Percentiles rank a stretch among this genome's conserved stretches.
Evolutionary conservation across 2,888 invertebrate species (phyloP).

Genomic region (Lottia scabra): DNA sequence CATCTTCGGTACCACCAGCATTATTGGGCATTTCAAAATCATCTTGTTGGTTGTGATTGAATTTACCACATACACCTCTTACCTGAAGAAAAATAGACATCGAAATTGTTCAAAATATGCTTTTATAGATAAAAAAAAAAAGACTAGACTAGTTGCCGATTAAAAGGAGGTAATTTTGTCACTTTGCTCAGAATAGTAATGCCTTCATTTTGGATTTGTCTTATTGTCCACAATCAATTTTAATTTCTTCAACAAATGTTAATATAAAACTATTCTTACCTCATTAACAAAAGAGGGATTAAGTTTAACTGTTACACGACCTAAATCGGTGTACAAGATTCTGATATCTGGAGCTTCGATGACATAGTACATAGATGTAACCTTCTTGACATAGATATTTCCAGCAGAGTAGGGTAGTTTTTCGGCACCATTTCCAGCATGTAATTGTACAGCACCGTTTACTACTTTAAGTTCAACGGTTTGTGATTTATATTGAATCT

Average conservation of each 20-base stretch:
- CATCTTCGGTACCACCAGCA: not conserved
- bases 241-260: too few relatives aligned
- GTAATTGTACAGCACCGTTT: not conserved
- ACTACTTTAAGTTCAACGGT: not conserved
- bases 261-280: slow-evolving; percentile 15
- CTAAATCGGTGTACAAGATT: slow-evolving; percentile 39
- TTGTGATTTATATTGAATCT: not conserved
- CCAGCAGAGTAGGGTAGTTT: slow-evolving; percentile 25
- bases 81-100: too few relatives aligned
- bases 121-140: too few relatives aligned
- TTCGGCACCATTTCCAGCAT: not conserved
- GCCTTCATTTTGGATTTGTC: too few relatives aligned
- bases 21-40: slow-evolving; percentile 76
- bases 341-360: slow-evolving; percentile 38
- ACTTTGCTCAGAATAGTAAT: too few relatives aligned
- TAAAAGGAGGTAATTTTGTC: too few relatives aligned
- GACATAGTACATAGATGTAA: slow-evolving; percentile 33
- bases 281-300: slow-evolving; percentile 38
- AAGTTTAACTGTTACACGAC: slow-evolving; percentile 40
- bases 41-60: slow-evolving; percentile 83
- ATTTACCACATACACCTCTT: slow-evolving; percentile 86
- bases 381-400: slow-evolving; percentile 30
- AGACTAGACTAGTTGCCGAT: too few relatives aligned
- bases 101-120: too few relatives aligned
- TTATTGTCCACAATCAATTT: too few relatives aligned